Base-by-base conservation (phyloP, 1,140 invertebrate genomes). In the Diuraphis noxia region DNA sequence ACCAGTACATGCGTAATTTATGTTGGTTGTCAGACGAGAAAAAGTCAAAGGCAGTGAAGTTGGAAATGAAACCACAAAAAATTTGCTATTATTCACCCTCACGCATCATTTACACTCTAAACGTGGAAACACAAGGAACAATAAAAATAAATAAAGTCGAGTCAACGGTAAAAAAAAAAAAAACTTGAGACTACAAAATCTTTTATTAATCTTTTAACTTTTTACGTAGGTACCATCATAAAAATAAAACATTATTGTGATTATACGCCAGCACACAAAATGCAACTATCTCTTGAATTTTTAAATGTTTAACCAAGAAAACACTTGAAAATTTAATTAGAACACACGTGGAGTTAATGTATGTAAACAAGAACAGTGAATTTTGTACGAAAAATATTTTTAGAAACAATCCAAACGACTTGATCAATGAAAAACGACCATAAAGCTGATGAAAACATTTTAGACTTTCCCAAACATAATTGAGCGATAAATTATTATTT, bases 191-290 rank as follows among this genome's bases (percentile, higher is more conserved):
- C 30, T 43, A 85, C 30, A 41, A 43, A 85, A 85, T 43, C 10
- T 85, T 85, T 85, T 85, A 85, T 85, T 85, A 85, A 85, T 85
- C 41, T 19, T 85, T 85, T n/a, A 43, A 85, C 30, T 85, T 85
- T 85, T 43, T 43, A 34, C 25, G 41, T 72, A 72, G 56, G 56
- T n/a, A 43, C 40, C 41, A 34, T 43, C 41, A 85, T 85, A 86
- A 49, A 49, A 49, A 49, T 49, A 86, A 86, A 86, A 86, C 41
- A 86, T 49, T 23, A 49, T 49, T 49, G 19, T 86, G 10, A 85
- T 85, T 43, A 43, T 30, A 85, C 30, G 41, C 23, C 25, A 85
- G n/a, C 25, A 30, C 40, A 34, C 40, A 46, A n/a, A 85, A 46
- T 46, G 30, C 17, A 19, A 43, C 41, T 34, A 46, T 49, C 30